Evolutionary conservation across 1,140 invertebrate species (phyloP), one percentile per base, ranked within the genome.

Genomic region (Diabrotica virgifera): DNA sequence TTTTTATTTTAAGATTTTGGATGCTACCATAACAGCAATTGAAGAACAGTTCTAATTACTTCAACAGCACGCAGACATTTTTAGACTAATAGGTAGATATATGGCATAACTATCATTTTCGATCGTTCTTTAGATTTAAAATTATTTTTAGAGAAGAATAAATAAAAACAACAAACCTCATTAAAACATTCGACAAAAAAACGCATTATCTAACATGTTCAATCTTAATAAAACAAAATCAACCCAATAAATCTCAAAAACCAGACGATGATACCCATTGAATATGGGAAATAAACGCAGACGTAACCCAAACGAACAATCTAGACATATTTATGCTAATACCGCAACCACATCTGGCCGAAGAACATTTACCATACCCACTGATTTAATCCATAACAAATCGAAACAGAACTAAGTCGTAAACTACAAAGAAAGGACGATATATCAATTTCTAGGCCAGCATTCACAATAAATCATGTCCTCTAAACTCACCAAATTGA

Each of bases 401-500:
- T 68, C 61, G 64, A 52, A 62, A 63, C 61, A 55, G 67, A 70
- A 67, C 68, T 63, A 57, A 63, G 46, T 55, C 62, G 59, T 67
- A 63, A 52, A 62, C 57, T n/a, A 64, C 62, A 68, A 64, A 68
- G 65, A 61, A 69, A 64, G 54, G 53, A 50, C 64, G 68, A 69
- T 69, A 69, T 69, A 71, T 69, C 65, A 69, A 71, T 59, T 65
- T 65, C 57, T 46, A 57, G 58, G 56, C 38, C 36, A 52, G 57
- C 37, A 60, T 59, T 40, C 36, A 66, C 61, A 66, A 70, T 73
- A 71, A 70, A 73, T 73, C 72, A 69, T 59, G 40, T 35, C 58
- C 52, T 65, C 8, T 10, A 10, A 46, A 68, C 64, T 71, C 65
- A 65, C 64, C 64, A 70, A 71, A 71, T 72, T 73, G 72, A 73